Percentiles rank a stretch among this genome's conserved stretches.
Evolutionary conservation across 2,113 vertebrate species (phyloP).

Genomic region (Brachyhypopomus gauderio): DNA sequence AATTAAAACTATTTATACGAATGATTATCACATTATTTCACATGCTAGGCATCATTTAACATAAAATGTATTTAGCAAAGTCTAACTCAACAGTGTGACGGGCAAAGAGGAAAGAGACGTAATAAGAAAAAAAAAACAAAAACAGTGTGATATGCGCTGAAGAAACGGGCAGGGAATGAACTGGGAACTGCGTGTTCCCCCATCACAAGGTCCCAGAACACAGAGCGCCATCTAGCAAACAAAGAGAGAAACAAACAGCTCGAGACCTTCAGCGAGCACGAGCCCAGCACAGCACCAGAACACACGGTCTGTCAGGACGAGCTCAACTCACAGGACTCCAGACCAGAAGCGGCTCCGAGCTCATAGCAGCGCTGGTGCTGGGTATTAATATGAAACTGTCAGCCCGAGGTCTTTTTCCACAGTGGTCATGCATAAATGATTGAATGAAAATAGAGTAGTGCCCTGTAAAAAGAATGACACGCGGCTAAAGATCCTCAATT

Average conservation of each 20-base stretch:
- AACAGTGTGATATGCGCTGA: background rate
- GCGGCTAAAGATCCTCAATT: background rate
- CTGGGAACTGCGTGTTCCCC: conserved; percentile 62
- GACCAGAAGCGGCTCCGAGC: background rate
- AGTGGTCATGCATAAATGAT: background rate
- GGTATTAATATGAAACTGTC: background rate
- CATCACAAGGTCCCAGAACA: conserved; percentile 79
- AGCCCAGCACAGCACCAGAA: conserved; percentile 47
- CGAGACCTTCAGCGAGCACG: conserved; percentile 47
- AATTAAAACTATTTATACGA: background rate
- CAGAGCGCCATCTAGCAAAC: conserved; percentile 96
- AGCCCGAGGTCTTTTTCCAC: too few relatives aligned
- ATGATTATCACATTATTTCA: background rate
- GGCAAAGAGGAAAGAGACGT: background rate
- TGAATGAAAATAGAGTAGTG: background rate
- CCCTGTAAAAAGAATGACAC: background rate
- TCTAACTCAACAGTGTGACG: background rate
- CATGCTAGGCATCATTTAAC: background rate
- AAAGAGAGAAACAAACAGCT: conserved; percentile 79
- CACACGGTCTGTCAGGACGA: too few relatives aligned
- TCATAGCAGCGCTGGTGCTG: background rate
- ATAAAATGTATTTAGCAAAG: background rate
- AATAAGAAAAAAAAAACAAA: conserved; percentile 7
- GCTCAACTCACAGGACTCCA: too few relatives aligned
- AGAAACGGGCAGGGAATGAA: conserved; percentile 41